These are phyloP conservation scores for Ceuthmochares aereus DNA, from an alignment of 2,113 vertebrate genomes.

Conservation along the genomic window DNA sequence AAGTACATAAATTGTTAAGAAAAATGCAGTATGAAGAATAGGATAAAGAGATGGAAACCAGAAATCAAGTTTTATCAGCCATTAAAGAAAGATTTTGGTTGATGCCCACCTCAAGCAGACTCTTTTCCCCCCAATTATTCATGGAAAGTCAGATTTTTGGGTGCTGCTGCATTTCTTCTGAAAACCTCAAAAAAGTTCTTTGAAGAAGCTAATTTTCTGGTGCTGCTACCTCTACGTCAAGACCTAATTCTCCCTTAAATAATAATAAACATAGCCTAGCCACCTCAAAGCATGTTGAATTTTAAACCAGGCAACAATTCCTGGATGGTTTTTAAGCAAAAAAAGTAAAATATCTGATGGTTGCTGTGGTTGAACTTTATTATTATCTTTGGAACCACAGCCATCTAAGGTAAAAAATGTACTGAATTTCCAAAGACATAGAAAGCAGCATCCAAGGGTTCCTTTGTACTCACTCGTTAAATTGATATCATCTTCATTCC, in stretches of 20 bases:
- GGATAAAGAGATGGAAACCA: background rate
- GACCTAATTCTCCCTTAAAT: background rate
- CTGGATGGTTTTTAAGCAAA: accelerated
- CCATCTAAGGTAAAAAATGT: background rate
- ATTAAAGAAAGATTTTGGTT: background rate
- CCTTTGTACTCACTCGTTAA: background rate
- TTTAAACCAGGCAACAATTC: background rate
- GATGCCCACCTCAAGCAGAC: background rate
- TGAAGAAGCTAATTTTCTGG: background rate
- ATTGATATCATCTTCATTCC: background rate
- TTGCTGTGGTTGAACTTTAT: background rate
- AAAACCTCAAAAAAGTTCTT: background rate
- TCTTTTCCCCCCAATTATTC: background rate
- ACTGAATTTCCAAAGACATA: background rate
- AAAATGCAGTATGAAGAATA: background rate
- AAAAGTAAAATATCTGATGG: background rate
- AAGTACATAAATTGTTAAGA: background rate
- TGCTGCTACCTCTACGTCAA: background rate
- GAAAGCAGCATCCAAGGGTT: background rate
- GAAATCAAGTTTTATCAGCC: background rate
- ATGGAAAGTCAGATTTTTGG: background rate
- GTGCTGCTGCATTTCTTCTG: background rate
- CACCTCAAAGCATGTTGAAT: background rate
- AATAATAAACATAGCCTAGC: background rate
- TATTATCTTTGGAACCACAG: background rate